Evolutionary conservation across 2,797 vertebrate genomes (phyloP).

Genomic region (Pseudotriccus pelzelni): DNA sequence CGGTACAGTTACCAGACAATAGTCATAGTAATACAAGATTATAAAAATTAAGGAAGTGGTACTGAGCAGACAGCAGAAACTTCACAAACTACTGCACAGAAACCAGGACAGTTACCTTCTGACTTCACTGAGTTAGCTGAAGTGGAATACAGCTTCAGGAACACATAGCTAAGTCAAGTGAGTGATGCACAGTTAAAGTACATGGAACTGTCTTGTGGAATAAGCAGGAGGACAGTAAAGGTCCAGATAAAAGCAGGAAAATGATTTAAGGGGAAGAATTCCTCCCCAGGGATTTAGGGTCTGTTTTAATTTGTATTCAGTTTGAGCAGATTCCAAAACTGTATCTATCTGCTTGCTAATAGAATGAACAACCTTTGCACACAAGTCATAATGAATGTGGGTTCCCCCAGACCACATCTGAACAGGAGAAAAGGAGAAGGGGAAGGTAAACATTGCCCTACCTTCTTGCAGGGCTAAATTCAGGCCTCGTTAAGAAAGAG

Average conservation of each 20-base stretch:
- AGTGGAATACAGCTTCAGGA: neutral
- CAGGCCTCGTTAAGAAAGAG: neutral
- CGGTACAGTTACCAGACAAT: neutral
- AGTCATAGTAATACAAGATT: neutral
- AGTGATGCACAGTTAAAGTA: neutral
- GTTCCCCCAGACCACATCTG: neutral
- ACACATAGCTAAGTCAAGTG: neutral
- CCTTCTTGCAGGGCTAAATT: neutral
- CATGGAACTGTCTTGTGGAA: neutral
- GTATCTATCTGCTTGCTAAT: neutral
- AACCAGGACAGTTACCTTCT: neutral
- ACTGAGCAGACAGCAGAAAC: neutral
- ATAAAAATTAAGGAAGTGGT: constrained; percentile 3
- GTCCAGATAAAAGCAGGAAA: neutral
- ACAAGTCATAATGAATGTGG: neutral
- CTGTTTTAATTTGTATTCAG: neutral
- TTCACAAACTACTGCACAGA: neutral
- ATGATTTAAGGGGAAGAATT: neutral
- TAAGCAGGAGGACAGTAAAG: neutral
- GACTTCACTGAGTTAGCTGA: neutral
- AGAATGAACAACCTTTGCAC: neutral
- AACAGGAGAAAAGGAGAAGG: neutral
- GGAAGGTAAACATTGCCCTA: neutral
- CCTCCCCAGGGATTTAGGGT: neutral
- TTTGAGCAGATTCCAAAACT: neutral